Evolutionary conservation across 2,797 vertebrate genomes (phyloP).

Genomic region (Arnoldichthys spilopterus): DNA sequence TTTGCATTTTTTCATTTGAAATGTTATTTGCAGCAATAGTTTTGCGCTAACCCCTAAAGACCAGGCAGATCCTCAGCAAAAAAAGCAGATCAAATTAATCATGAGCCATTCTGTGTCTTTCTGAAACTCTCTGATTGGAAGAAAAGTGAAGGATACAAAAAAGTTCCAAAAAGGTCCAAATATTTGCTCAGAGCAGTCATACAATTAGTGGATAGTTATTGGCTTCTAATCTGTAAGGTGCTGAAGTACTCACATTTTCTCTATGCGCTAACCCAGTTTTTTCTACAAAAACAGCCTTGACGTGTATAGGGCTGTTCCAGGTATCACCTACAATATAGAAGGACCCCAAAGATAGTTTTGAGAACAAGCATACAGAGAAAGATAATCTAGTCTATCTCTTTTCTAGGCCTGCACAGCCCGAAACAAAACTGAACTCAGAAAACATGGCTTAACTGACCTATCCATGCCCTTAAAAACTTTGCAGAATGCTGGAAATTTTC

Average conservation of each 20-base stretch:
- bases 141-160: constrained; percentile 54
- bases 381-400: no score
- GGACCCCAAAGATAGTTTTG: neutral
- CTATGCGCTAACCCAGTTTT: neutral
- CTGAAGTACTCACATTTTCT: neutral
- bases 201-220: neutral
- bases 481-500: no score
- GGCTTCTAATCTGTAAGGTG: neutral
- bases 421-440: no score
- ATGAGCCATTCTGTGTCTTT: constrained; percentile 67
- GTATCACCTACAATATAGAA: neutral
- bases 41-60: constrained; percentile 68
- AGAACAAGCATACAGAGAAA: neutral
- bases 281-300: neutral
- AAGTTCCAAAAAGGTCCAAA: constrained; percentile 5
- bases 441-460: no score
- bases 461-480: no score
- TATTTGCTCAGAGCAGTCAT: neutral
- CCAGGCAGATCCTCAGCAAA: constrained; percentile 74
- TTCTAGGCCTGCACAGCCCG: no score
- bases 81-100: constrained; percentile 80
- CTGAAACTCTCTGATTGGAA: constrained; percentile 41
- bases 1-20: constrained; percentile 82
- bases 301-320: neutral
- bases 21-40: constrained; percentile 78